Conservation (phyloP, 2,113 vertebrate species). For the Oreochromis aureus region DNA sequence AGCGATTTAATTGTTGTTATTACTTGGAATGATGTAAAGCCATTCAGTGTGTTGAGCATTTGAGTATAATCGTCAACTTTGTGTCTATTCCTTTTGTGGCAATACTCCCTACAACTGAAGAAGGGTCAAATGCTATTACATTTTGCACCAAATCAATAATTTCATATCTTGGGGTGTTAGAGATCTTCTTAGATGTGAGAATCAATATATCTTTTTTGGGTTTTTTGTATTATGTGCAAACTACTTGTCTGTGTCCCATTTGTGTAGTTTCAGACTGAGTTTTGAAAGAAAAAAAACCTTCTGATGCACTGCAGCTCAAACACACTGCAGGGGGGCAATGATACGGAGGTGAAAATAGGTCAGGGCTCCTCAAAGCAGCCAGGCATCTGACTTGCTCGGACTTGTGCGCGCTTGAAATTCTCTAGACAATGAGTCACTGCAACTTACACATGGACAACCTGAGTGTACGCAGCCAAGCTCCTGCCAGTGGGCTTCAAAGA, state of each 20-base stretch:
- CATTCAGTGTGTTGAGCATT: neutral
- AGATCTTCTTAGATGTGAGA: neutral
- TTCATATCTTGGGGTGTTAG: neutral
- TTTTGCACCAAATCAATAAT: neutral
- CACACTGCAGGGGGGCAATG: conserved; percentile 1
- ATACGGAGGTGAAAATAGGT: conserved; percentile 18
- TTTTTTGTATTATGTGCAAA: neutral
- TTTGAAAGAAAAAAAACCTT: neutral
- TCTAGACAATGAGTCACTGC: neutral
- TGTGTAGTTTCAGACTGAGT: neutral
- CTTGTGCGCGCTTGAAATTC: neutral
- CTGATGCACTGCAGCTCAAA: conserved; percentile 19
- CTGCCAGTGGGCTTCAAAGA: conserved; percentile 30
- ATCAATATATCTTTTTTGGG: neutral
- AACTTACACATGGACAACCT: neutral
- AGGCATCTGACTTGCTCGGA: neutral
- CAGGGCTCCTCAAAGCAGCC: conserved; percentile 15
- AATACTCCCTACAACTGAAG: neutral
- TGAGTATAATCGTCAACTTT: neutral
- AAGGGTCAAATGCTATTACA: neutral
- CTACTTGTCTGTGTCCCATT: neutral
- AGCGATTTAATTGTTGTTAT: neutral
- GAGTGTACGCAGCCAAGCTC: neutral
- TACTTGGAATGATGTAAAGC: neutral
- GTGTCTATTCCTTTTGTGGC: neutral